Evolutionary conservation across 2,113 vertebrate species (phyloP), one percentile per base, ranked within the genome.

Genomic region (Pygoscelis adeliae): DNA sequence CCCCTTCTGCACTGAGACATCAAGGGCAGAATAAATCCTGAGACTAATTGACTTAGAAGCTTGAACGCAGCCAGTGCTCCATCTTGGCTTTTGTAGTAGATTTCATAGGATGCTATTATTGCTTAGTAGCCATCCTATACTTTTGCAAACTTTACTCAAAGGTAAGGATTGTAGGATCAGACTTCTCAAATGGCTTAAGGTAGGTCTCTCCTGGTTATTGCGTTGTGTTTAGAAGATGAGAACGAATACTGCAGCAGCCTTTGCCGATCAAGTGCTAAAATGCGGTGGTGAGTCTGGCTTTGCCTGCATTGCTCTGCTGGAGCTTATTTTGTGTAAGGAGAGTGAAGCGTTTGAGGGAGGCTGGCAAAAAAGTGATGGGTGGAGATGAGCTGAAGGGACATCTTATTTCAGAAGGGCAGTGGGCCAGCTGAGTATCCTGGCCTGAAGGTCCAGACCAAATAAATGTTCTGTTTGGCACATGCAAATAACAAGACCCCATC

Each of bases 331-430:
- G 0, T 15, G 8, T 13, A 1, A 38, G 20, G 26, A 23, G 29
- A 25, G 32, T 3, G 49, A 30, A 56, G 55, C 46, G 19, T 47
- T 66, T n/a, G 81, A 56, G 71, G 50, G 44, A 56, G 44, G 32
- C 32, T 50, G 77, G 66, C 81, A 50, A 17, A 30, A 56, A 40
- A 40, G 29, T 1, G 15, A 5, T 22, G 69, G 70, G 56, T 76
- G 62, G 58, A 40, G 53, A 53, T 7, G 69, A 69, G 55, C 20
- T 40, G 34, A 74, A 89, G 76, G 44, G 83, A 69, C 13, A 13
- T 66, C 74, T 91, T 58, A 55, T 74, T 89, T 81, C 32, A 46
- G 72, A 67, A 47, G 66, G 95, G 65, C 96, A 90, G 40, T 15
- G 79, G 91, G 42, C 56, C 65, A 80, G 58, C 50, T 32, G 50